Conservation (phyloP, 2,797 vertebrate genomes). For the Enteromius trimaculatus region DNA sequence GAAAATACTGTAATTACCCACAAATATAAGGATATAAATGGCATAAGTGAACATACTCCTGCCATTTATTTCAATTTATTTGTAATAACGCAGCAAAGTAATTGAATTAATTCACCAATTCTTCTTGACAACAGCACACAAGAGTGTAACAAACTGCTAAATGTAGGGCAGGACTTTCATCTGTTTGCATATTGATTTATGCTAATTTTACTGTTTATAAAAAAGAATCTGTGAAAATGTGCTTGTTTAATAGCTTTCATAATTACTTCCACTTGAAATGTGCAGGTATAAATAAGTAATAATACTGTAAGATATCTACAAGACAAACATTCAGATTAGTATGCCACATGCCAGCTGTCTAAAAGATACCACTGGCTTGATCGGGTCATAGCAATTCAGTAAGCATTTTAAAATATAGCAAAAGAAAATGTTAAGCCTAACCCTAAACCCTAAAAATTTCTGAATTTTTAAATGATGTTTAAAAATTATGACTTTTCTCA, state of each 20-base stretch:
- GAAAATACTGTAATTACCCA: background rate
- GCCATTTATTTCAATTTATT: background rate
- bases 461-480: background rate
- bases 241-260: background rate
- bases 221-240: background rate
- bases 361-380: background rate
- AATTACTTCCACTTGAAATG: background rate
- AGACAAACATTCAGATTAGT: background rate
- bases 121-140: background rate
- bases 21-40: background rate
- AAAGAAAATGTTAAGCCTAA: background rate
- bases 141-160: background rate
- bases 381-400: background rate
- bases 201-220: background rate
- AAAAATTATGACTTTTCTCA: background rate
- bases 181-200: background rate
- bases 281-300: constrained; percentile 1
- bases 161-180: constrained; percentile 10
- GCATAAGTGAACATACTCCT: background rate
- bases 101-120: constrained; percentile 7
- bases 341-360: background rate
- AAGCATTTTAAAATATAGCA: too few relatives aligned
- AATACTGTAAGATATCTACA: background rate
- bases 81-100: background rate
- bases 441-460: background rate